These are phyloP conservation scores for Acrossocheilus fasciatus DNA, from an alignment of 2,797 vertebrate genomes.

Conservation along the genomic window DNA sequence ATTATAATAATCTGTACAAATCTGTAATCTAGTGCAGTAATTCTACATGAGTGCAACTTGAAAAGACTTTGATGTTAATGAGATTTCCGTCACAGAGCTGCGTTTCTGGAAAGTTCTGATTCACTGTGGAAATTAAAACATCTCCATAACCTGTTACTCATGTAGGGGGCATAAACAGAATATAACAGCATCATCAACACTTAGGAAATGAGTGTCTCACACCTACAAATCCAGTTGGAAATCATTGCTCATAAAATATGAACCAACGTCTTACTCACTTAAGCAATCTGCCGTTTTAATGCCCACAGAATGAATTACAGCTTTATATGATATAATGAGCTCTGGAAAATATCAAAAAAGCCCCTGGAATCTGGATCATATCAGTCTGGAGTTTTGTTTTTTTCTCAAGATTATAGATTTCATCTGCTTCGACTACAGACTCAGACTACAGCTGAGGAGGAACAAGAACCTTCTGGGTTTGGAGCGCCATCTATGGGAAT, in stretches of 20 bases:
- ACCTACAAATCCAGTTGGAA: constrained; percentile 16
- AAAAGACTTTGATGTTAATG: neutral
- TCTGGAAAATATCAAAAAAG: constrained; percentile 7
- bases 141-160: constrained; percentile 12
- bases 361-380: neutral
- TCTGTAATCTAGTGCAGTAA: neutral
- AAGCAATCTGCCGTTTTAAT: neutral
- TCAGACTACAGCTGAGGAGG: neutral
- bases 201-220: neutral
- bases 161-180: neutral
- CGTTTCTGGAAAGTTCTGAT: constrained; percentile 47
- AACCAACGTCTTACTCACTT: constrained; percentile 38
- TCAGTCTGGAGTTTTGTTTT: constrained; percentile 1
- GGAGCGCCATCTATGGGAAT: constrained; percentile 53
- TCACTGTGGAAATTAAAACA: constrained; percentile 33
- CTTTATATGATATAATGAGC: constrained; percentile 24
- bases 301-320: neutral
- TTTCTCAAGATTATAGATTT: neutral
- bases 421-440: neutral
- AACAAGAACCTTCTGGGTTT: constrained; percentile 20
- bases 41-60: neutral
- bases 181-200: constrained; percentile 7
- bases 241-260: constrained; percentile 23
- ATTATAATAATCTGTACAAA: neutral
- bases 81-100: neutral